Evolutionary conservation across 1,140 invertebrate genomes (phyloP), one percentile per base, ranked within the genome.

Genomic region (Aphidius gifuensis): DNA sequence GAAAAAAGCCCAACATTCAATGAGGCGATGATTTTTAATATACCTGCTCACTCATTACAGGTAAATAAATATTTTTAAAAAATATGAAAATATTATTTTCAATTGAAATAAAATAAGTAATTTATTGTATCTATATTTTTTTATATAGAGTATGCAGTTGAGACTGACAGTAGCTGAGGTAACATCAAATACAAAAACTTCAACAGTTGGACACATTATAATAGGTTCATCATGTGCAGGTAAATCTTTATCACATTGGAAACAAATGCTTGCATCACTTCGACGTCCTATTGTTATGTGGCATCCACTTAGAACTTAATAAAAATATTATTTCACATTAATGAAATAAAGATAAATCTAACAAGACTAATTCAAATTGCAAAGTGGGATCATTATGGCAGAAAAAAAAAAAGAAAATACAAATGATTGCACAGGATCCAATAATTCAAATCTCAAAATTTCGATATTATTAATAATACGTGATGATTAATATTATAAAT

Each of bases 241-340:
- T 44, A 87, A 87, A 69, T 85, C 90, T 0, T 71, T 89, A n/a
- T 85, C 85, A 51, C 91, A 93, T 71, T 93, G 91, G 91, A 87
- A 88, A 68, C 90, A 92, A 78, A 92, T 93, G 91, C 79, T 93
- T 62, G 83, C 86, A n/a, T 88, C 89, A 21, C 82, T 91, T 48
- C 85, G 91, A 61, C 92, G 90, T 74, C 90, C 91, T 2, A 87
- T 92, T 47, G 89, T 90, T 8, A 92, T 92, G 90, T 93, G 91
- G 91, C 92, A 93, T 78, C 83, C 87, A 39, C 79, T 93, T n/a
- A 82, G 89, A 64, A 87, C 73, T 87, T 75, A 80, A 54, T 39
- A 39, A 5, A 5, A 65, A 38, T 44, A 23, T 38, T 50, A 42
- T 21, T 42, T 47, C 16, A 16, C 16, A 16, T 49, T 45, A 45